These are phyloP conservation scores for Callinectes sapidus DNA, from an alignment of 2,888 invertebrate species.

Conservation along the genomic window DNA sequence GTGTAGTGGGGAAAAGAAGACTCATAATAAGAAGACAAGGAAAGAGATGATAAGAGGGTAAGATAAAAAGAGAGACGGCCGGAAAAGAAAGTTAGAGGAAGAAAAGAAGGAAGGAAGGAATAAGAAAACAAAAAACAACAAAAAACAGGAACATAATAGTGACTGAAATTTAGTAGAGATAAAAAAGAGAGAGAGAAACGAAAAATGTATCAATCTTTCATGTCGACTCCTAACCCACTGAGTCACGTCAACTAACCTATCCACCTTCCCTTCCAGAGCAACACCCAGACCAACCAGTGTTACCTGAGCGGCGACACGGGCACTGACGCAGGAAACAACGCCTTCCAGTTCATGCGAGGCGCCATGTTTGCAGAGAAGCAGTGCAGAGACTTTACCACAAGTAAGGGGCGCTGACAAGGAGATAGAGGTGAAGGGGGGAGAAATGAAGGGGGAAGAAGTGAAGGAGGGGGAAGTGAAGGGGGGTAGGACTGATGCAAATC, in stretches of 20 bases:
- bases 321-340: slow-evolving; percentile 75
- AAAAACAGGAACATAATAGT: neutral
- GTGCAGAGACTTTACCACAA: slow-evolving; percentile 73
- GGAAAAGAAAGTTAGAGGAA: neutral
- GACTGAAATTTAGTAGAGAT: neutral
- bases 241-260: neutral
- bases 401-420: neutral
- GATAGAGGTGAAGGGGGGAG: neutral
- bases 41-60: neutral
- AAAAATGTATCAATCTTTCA: neutral
- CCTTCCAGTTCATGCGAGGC: slow-evolving; percentile 75
- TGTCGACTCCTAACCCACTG: neutral
- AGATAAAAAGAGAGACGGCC: neutral
- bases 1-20: neutral
- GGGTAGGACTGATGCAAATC: too few species aligned
- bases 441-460: neutral
- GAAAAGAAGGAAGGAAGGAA: neutral
- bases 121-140: neutral
- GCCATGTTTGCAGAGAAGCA: slow-evolving; percentile 75
- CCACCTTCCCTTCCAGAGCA: slow-evolving; percentile 44
- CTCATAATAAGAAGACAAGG: neutral
- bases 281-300: slow-evolving; percentile 74
- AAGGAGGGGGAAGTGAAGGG: too few species aligned
- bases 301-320: slow-evolving; percentile 76
- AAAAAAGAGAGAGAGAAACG: neutral